These are phyloP conservation scores for Bilobella aurantiaca DNA, from an alignment of 1,140 invertebrate species.

Conservation along the genomic window DNA sequence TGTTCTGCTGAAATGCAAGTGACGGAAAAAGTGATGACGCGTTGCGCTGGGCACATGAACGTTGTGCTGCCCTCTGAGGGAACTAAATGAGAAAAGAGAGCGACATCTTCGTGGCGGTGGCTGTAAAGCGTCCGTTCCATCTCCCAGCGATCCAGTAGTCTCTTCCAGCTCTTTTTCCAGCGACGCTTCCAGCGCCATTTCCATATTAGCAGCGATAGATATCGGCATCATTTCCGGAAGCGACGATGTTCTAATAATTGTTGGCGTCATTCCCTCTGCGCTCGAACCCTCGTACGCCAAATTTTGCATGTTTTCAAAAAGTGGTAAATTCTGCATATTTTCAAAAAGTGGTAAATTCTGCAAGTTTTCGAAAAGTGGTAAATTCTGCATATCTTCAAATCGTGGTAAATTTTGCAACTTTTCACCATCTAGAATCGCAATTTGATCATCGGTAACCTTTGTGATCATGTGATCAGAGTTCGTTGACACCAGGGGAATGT, in stretches of 20 bases:
- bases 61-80: neutral
- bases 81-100: neutral
- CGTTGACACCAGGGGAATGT: neutral
- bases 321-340: too few relatives aligned
- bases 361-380: too few relatives aligned
- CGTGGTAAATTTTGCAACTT: too few relatives aligned
- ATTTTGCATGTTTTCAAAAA: too few relatives aligned
- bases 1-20: constrained; percentile 26
- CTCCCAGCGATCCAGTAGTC: neutral
- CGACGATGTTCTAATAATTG: neutral
- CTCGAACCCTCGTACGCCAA: too few relatives aligned
- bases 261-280: neutral
- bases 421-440: too few relatives aligned
- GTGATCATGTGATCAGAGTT: neutral
- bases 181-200: constrained; percentile 7
- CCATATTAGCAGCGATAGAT: constrained; percentile 17
- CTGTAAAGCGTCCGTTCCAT: neutral
- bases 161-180: neutral
- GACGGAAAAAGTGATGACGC: constrained; percentile 26
- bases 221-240: constrained; percentile 6
- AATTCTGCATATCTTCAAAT: too few relatives aligned
- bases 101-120: neutral
- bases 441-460: too few relatives aligned
- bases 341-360: too few relatives aligned
- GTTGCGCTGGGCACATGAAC: neutral